Conservation (phyloP, 2,113 vertebrate genomes). For the Proteles cristata region DNA sequence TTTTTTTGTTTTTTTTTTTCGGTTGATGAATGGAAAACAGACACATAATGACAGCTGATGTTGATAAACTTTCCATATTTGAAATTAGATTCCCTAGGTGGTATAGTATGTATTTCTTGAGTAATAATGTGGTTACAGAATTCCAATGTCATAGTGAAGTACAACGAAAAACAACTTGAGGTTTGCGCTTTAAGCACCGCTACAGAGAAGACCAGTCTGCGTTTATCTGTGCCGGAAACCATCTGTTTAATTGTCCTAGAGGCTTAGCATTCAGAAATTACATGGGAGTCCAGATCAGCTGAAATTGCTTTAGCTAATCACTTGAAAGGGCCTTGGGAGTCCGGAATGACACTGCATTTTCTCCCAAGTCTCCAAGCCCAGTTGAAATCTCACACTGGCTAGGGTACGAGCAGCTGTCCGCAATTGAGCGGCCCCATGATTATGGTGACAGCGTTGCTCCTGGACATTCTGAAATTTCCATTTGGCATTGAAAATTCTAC, state of each 20-base stretch:
- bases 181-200: conserved; percentile 75
- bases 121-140: conserved; percentile 81
- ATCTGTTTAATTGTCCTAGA: conserved; percentile 69
- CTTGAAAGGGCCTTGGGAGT: neutral
- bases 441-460: conserved; percentile 60
- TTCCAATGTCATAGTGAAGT: conserved; percentile 78
- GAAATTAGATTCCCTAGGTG: conserved; percentile 81
- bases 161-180: conserved; percentile 73
- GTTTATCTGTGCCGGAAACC: conserved; percentile 71
- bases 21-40: conserved; percentile 65
- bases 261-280: conserved; percentile 58
- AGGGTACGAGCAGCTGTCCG: neutral
- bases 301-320: conserved; percentile 36
- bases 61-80: conserved; percentile 78
- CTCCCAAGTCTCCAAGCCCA: conserved; percentile 58
- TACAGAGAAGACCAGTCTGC: conserved; percentile 68
- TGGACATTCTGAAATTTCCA: conserved; percentile 53
- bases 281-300: conserved; percentile 45
- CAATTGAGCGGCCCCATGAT: conserved; percentile 19
- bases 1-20: neutral
- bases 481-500: conserved; percentile 75
- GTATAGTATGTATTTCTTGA: conserved; percentile 77
- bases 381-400: conserved; percentile 43
- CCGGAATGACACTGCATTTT: conserved; percentile 39
- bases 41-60: conserved; percentile 76